A percentile compares a stretch with the other conserved stretches of the same genome.
phyloP scores from a whole-genome alignment of 2,113 vertebrate species.

The Poecilia latipinna region DNA sequence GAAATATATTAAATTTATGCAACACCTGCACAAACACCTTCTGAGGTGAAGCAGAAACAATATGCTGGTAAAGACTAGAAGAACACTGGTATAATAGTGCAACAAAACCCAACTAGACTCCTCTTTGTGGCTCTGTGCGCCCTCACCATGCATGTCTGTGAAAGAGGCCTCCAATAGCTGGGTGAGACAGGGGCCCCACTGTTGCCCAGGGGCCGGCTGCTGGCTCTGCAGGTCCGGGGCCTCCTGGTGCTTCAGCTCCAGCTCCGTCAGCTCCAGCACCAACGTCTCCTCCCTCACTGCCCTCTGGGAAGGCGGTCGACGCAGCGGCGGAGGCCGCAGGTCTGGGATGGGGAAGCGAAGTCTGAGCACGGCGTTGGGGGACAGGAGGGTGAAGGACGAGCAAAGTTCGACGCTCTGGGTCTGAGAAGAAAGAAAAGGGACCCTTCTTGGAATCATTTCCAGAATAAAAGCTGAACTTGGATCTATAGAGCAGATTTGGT shows the following conservation, averaged over 20 bases:
- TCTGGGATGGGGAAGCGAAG: slow-evolving; percentile 90
- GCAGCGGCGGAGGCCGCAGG: slow-evolving; percentile 78
- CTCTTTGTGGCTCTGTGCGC: neutral
- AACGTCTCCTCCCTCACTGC: slow-evolving; percentile 83
- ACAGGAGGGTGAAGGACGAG: slow-evolving; percentile 79
- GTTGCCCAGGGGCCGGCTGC: slow-evolving; percentile 46
- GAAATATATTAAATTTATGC: neutral
- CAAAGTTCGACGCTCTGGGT: slow-evolving; percentile 65
- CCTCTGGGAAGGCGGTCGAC: slow-evolving; percentile 78
- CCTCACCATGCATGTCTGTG: slow-evolving; percentile 86
- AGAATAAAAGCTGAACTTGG: neutral
- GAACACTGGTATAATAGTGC: neutral
- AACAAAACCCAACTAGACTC: neutral
- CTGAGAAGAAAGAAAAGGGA: slow-evolving; percentile 32
- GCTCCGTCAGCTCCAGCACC: slow-evolving; percentile 82
- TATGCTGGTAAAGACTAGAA: neutral
- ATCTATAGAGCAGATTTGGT: neutral
- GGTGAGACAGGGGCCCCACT: slow-evolving; percentile 57
- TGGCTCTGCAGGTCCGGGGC: slow-evolving; percentile 73
- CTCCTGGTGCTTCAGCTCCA: slow-evolving; percentile 83
- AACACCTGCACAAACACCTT: neutral
- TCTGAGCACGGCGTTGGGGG: slow-evolving; percentile 82
- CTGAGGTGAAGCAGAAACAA: neutral
- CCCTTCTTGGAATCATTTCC: neutral
- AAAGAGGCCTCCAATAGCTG: slow-evolving; percentile 85